Base-by-base conservation (phyloP, 2,797 vertebrate species). In the Rhinogobio ventralis region DNA sequence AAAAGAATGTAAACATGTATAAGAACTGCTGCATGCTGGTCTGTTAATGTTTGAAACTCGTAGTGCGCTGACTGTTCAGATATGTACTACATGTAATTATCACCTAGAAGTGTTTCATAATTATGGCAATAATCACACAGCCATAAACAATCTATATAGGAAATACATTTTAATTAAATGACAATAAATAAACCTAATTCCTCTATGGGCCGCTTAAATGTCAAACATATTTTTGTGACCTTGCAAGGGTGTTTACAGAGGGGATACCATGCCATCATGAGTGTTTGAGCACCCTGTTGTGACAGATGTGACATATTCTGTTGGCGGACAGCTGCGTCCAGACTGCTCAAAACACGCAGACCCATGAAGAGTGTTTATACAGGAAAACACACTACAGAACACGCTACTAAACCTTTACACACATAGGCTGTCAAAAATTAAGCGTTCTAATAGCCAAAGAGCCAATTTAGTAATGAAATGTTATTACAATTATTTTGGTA, bases 351-450 rank as follows among this genome's bases (percentile, higher is more conserved):
- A 79, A 68, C 82, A 45, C 67, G 75, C 81, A 75, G 19, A n/a
- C 45, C n/a, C 49, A 79, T 67, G 66, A 62, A 55, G 46, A 79
- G 79, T 87, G 79, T 90, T 87, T 88, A 85, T 86, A 86, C 57
- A 85, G 39, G 3, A 79, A 81, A 81, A 66, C 19, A 30, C 45
- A 69, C 64, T 42, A 78, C 36, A 69, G 66, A 87, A 84, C 69
- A 73, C 55, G 4, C 17, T 46, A 76, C 71, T 72, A 76, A 89
- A 79, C 25, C 20, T 60, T 69, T 64, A 66, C 25, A 81, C 49
- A 79, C 57, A 62, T 9, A 79, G 39, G 42, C 53, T 30, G 36
- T 6, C 13, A 30, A 84, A 64, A 64, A 64, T 64, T 3, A 64
- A 68, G 25, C 49, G 23, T 28, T 81, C 28, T 33, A 51, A 78